Evolutionary conservation across 2,113 vertebrate genomes (phyloP), one percentile per base, ranked within the genome.

Genomic region (Oryzias celebensis): DNA sequence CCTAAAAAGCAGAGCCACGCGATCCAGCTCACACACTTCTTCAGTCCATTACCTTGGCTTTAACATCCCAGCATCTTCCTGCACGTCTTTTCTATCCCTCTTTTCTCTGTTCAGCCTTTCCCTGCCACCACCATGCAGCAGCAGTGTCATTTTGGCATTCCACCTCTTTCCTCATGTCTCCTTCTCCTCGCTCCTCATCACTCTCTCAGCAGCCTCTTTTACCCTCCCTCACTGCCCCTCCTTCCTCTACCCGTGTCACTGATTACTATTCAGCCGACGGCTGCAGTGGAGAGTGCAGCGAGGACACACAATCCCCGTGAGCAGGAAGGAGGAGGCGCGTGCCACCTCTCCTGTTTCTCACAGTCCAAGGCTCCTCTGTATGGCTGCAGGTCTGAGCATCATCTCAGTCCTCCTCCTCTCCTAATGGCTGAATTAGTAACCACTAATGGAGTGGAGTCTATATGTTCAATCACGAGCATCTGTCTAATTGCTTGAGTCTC

Each of bases 241-340:
- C 56, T 8, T 68, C 54, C 51, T 58, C 84, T 79, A 56, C 77
- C 80, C 78, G 86, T 89, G 91, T 91, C 86, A 94, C 93, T 85
- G 91, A 92, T 93, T 95, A 93, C 89, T 92, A 95, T 92, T 92
- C 91, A 94, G 86, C 91, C 93, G 91, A 94, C 88, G 85, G 89
- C 90, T 93, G 91, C 89, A 93, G 91, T 90, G 90, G 90, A 93
- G 89, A 93, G 90, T 90, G 90, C 92, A 90, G 87, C 91, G 90
- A 92, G 89, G 91, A 93, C 87, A 94, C 85, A 91, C 85, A 94
- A 93, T 93, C 93, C 88, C 91, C 93, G 87, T 88, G 92, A 93
- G 89, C 89, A 91, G 82, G 90, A 90, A 90, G 85, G 92, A 89
- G 87, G 90, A 92, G 80, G 88, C 88, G 85, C 85, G 72, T 71